Percentiles rank a stretch among this genome's conserved stretches.
phyloP scores from a whole-genome alignment of 2,113 vertebrate species.

The Rallus limicola region DNA sequence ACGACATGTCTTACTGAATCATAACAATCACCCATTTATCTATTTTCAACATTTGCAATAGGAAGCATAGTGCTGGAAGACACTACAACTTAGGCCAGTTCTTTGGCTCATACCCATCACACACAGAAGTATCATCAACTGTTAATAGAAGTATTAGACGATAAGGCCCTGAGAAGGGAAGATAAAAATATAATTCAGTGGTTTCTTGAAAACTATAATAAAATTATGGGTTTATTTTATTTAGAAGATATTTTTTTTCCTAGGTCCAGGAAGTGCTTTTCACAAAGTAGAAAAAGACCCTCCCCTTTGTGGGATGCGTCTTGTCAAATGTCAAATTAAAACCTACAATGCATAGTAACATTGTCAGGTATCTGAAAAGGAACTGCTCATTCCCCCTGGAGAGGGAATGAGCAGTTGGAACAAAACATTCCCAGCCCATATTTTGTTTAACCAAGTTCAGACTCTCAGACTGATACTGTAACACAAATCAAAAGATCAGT shows the following conservation, averaged over 20 bases:
- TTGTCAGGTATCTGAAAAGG: neutral
- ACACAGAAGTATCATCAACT: neutral
- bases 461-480: neutral
- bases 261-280: neutral
- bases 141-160: neutral
- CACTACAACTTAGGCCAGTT: fast-evolving
- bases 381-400: neutral
- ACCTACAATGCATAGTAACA: neutral
- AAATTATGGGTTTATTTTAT: neutral
- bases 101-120: neutral
- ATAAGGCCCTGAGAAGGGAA: neutral
- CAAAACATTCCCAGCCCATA: neutral
- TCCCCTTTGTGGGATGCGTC: neutral
- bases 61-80: neutral
- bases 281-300: neutral
- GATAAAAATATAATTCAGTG: neutral
- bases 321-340: neutral
- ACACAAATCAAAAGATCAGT: neutral
- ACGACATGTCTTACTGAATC: neutral
- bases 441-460: neutral
- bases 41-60: neutral
- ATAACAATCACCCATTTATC: neutral
- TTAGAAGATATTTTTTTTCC: neutral
- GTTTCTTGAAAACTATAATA: neutral
- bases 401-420: neutral